Evolutionary conservation across 2,113 vertebrate genomes (phyloP), one percentile per base, ranked within the genome.

Genomic region (Oryzias melastigma): DNA sequence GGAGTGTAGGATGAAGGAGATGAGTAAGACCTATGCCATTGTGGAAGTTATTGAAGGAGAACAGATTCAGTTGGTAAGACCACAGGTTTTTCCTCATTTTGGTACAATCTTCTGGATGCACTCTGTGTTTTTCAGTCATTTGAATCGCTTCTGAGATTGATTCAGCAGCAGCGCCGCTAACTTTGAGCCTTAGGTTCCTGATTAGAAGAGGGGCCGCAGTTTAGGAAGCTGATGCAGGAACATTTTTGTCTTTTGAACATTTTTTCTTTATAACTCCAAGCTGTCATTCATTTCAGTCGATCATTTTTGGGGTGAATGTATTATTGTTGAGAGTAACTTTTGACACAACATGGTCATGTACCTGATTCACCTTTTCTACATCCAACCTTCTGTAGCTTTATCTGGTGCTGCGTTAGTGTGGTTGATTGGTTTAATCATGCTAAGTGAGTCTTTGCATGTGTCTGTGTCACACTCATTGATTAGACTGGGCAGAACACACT

Each of bases 41-140:
- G 91, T 93, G 80, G 91, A 93, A 79, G 90, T 92, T 62, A 81
- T 92, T 51, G 88, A 93, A 75, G 90, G 91, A 73, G 88, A 92
- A 78, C 87, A 92, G 68, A 91, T 93, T 71, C 92, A 93, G 75
- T 86, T 92, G 92, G 92, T 93, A 89, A 92, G 91, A 72, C 49
- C 55, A 14, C 44, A 16, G 67, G 29, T 7, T 0, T 49, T 50
- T 27, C 52, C 14, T 52, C 65, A 15, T 53, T 72, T 67, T 40
- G 51, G 14, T 43, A 27, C 10, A 65, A 15, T 40, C 18, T 27
- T 24, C 54, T 65, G 51, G 24, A 24, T 43, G 10, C 58, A 10
- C 58, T 17, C 42, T 44, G 42, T 55, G 40, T 59, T 24, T 27
- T 25, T 40, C 45, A 14, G 22, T 12, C 40, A 4, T 43, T 75